These are phyloP conservation scores for Lochmaea capreae DNA, from an alignment of 2,888 invertebrate species.

Conservation along the genomic window DNA sequence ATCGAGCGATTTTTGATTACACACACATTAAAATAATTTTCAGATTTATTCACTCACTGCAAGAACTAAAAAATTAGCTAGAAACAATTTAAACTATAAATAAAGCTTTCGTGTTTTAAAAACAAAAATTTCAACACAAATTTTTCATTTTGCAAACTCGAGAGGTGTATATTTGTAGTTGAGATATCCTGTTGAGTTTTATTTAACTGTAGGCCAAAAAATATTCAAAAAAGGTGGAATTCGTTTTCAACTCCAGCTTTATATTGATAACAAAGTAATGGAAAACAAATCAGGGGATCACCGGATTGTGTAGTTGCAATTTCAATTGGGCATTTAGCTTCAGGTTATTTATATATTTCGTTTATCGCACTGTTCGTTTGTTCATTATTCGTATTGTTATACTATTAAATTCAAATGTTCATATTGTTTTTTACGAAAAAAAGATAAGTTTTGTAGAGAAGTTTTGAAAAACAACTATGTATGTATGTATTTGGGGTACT, in stretches of 20 bases:
- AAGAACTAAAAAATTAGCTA: no score
- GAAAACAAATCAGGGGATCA: slow-evolving; percentile 11
- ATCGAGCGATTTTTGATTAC: no score
- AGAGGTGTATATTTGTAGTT: no score
- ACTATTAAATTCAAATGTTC: slow-evolving; percentile 8
- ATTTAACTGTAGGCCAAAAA: background rate
- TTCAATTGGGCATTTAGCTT: slow-evolving; percentile 3
- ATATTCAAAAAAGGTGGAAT: background rate
- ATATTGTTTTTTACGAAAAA: background rate
- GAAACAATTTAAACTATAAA: no score
- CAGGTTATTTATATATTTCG: background rate
- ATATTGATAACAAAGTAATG: background rate
- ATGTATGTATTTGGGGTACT: no score
- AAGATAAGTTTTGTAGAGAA: background rate
- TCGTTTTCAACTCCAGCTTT: background rate
- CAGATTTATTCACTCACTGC: no score
- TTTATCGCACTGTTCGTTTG: slow-evolving; percentile 8
- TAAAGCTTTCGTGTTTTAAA: no score
- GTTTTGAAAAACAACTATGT: no score
- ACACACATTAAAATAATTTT: no score
- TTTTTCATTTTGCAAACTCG: no score
- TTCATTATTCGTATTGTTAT: slow-evolving; percentile 13
- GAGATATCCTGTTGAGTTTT: background rate
- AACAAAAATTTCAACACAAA: no score
- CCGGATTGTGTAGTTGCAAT: slow-evolving; percentile 3